phyloP scores from a whole-genome alignment of 2,113 vertebrate species.

The Cololabis saira region DNA sequence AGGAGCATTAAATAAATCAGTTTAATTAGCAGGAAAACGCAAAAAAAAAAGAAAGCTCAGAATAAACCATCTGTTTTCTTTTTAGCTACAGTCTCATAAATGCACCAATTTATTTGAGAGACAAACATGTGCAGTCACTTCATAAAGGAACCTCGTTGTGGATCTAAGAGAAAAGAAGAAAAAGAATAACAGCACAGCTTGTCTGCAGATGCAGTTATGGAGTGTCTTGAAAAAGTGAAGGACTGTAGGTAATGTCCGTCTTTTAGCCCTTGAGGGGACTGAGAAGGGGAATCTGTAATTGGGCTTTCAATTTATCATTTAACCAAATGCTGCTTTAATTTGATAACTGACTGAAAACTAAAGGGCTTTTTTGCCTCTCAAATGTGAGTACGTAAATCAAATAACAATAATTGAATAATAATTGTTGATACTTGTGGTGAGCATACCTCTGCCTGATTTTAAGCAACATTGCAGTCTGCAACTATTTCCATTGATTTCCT shows the following conservation, averaged over 20 bases:
- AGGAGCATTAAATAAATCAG: constrained; percentile 45
- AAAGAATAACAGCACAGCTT: not conserved
- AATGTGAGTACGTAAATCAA: too few species aligned
- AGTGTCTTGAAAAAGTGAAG: constrained; percentile 9
- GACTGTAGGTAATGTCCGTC: not conserved
- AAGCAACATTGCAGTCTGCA: too few species aligned
- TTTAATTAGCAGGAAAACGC: constrained; percentile 49
- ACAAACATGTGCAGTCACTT: constrained; percentile 22
- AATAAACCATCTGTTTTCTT: constrained; percentile 46
- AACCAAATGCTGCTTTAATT: not conserved
- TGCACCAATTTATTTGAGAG: constrained; percentile 11
- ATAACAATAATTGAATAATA: too few species aligned
- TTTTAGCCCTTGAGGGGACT: not conserved
- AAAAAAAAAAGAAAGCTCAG: constrained; percentile 11
- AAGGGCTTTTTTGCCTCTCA: too few species aligned
- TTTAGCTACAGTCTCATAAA: constrained; percentile 9
- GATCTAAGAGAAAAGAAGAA: constrained; percentile 25
- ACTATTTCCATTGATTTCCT: too few species aligned
- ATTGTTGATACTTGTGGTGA: too few species aligned
- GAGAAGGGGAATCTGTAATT: not conserved
- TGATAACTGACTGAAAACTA: not conserved
- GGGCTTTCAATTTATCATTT: not conserved
- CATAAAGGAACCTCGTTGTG: constrained; percentile 34
- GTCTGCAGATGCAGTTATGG: constrained; percentile 14
- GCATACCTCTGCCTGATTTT: too few species aligned